Evolutionary conservation across 2,888 invertebrate species (phyloP).

Genomic region (Noctua fimbriata): DNA sequence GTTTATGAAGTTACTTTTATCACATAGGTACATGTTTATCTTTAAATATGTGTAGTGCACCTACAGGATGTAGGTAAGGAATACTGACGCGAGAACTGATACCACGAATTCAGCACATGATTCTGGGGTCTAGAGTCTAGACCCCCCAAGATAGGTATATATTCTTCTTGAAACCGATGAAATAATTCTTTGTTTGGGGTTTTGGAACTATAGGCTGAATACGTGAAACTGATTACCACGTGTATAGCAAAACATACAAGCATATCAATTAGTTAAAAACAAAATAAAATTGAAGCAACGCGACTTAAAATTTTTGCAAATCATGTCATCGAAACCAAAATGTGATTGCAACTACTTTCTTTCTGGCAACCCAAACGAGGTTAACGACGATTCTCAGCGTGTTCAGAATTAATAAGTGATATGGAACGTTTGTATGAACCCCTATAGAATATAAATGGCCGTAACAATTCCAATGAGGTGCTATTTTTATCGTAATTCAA

Average conservation of each 20-base stretch:
- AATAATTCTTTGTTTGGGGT: background rate
- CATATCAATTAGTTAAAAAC: slow-evolving; percentile 3
- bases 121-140: background rate
- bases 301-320: slow-evolving; percentile 57
- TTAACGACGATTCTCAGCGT: slow-evolving; percentile 85
- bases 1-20: background rate
- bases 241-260: background rate
- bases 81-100: background rate
- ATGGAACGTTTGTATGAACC: slow-evolving; percentile 71
- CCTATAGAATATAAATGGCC: slow-evolving; percentile 79
- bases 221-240: no score
- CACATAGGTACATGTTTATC: no score
- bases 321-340: slow-evolving; percentile 73
- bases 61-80: background rate
- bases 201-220: background rate
- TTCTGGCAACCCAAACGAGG: slow-evolving; percentile 85
- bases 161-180: background rate
- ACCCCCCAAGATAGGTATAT: background rate
- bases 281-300: slow-evolving; percentile 6
- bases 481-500: slow-evolving; percentile 52
- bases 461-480: slow-evolving; percentile 53
- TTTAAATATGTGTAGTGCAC: background rate
- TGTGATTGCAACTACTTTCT: slow-evolving; percentile 81
- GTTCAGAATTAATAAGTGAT: slow-evolving; percentile 81
- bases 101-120: background rate